phyloP scores from a whole-genome alignment of 2,113 vertebrate genomes.

The Probosciger aterrimus region DNA sequence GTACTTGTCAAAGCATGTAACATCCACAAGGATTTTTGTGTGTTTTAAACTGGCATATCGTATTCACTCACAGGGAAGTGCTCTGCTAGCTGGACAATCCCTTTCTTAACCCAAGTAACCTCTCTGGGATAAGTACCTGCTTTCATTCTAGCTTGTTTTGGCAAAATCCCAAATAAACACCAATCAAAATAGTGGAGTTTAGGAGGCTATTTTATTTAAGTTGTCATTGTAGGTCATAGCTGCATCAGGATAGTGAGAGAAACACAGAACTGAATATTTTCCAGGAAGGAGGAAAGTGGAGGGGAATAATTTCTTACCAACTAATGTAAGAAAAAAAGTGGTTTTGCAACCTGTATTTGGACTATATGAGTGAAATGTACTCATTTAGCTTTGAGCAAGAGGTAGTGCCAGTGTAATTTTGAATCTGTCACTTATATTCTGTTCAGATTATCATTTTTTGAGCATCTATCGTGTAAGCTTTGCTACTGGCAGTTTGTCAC shows the following conservation, averaged over 20 bases:
- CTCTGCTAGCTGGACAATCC: not conserved
- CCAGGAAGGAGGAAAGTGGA: not conserved
- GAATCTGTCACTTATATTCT: constrained; percentile 41
- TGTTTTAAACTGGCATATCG: not conserved
- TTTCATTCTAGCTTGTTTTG: not conserved
- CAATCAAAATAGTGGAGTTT: not conserved
- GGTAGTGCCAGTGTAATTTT: constrained; percentile 38
- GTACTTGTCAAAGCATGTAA: not conserved
- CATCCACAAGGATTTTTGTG: not conserved
- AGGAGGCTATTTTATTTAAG: not conserved
- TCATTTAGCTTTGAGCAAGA: constrained; percentile 15
- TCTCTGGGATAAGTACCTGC: not conserved
- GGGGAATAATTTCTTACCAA: not conserved
- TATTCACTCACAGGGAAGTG: not conserved
- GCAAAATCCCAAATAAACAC: not conserved
- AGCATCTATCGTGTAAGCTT: constrained; percentile 2
- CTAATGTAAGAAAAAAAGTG: not conserved
- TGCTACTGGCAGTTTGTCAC: constrained; percentile 12
- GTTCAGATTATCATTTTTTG: constrained; percentile 24
- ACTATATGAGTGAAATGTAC: constrained; percentile 21
- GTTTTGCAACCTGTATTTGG: constrained; percentile 1
- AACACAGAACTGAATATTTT: not conserved
- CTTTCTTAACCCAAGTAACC: not conserved
- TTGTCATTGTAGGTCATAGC: not conserved
- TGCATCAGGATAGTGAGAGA: not conserved